phyloP scores from a whole-genome alignment of 2,113 vertebrate genomes.

The Ptychochromis oligacanthus region DNA sequence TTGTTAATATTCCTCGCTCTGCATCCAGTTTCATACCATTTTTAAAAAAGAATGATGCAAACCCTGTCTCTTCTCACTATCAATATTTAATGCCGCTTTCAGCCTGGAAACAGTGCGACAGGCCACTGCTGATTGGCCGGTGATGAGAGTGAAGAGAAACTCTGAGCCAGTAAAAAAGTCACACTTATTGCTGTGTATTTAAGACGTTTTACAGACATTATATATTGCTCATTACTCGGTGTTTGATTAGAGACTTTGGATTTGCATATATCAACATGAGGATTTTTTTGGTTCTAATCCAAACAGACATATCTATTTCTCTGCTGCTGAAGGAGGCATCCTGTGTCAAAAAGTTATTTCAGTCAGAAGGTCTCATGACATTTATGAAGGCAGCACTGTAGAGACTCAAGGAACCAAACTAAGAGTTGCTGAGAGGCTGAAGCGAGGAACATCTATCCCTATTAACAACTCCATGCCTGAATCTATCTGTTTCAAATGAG shows the following conservation, averaged over 20 bases:
- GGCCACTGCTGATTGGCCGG: constrained; percentile 61
- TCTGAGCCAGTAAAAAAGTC: constrained; percentile 55
- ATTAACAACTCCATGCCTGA: not conserved
- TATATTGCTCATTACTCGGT: not conserved
- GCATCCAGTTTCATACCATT: constrained; percentile 29
- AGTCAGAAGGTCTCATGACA: constrained; percentile 44
- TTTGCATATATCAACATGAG: not conserved
- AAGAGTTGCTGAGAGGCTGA: not conserved
- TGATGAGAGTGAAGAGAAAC: constrained; percentile 19
- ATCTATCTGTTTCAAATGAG: not conserved
- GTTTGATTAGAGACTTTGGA: not conserved
- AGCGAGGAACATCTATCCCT: not conserved
- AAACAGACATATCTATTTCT: not conserved
- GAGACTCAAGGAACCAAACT: not conserved
- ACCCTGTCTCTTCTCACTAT: constrained; percentile 45
- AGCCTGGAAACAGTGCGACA: constrained; percentile 69
- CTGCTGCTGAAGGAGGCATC: not conserved
- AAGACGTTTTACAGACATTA: constrained; percentile 4
- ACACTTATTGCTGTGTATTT: constrained; percentile 5
- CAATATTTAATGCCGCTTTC: constrained; percentile 70
- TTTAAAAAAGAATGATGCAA: constrained; percentile 44
- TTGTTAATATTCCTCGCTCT: not conserved
- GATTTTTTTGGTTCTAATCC: not conserved
- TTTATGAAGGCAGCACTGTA: constrained; percentile 37
- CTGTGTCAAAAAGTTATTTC: constrained; percentile 17